These are phyloP conservation scores for Streblospio benedicti DNA, from an alignment of 1,140 invertebrate species.

Conservation along the genomic window DNA sequence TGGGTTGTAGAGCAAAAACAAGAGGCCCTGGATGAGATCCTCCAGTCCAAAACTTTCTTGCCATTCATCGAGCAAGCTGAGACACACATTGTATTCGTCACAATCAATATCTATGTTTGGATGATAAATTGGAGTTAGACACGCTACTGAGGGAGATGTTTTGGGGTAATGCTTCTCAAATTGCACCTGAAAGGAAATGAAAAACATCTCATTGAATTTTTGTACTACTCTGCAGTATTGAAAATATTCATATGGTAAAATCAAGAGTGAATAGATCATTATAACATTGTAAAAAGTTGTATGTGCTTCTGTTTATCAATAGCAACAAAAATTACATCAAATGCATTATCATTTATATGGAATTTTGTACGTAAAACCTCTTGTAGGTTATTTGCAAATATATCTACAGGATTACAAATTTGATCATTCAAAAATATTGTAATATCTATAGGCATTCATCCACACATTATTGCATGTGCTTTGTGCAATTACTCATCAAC, in stretches of 20 bases:
- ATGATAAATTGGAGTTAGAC: constrained; percentile 32
- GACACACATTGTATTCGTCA: constrained; percentile 25
- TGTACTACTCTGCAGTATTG: not conserved
- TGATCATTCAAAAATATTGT: not conserved
- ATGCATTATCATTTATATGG: not conserved
- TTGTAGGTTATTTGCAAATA: not conserved
- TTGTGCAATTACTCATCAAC: not conserved
- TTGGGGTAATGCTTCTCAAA: constrained; percentile 16
- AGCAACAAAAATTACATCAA: not conserved
- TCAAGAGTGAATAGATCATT: constrained; percentile 13
- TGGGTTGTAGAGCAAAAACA: constrained; percentile 34
- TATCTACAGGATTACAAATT: not conserved
- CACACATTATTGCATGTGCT: not conserved
- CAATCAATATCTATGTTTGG: constrained; percentile 33
- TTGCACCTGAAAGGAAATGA: not conserved
- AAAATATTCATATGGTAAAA: not conserved
- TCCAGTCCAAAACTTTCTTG: constrained; percentile 20
- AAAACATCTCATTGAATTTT: not conserved
- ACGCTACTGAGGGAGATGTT: constrained; percentile 21
- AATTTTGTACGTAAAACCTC: not conserved
- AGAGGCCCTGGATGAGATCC: constrained; percentile 26
- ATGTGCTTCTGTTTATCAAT: not conserved
- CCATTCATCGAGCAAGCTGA: constrained; percentile 32
- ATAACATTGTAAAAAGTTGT: not conserved
- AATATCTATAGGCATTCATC: constrained; percentile 2